Evolutionary conservation across 2,797 vertebrate genomes (phyloP), one percentile per base, ranked within the genome.

Genomic region (Hephaestus fuliginosus): DNA sequence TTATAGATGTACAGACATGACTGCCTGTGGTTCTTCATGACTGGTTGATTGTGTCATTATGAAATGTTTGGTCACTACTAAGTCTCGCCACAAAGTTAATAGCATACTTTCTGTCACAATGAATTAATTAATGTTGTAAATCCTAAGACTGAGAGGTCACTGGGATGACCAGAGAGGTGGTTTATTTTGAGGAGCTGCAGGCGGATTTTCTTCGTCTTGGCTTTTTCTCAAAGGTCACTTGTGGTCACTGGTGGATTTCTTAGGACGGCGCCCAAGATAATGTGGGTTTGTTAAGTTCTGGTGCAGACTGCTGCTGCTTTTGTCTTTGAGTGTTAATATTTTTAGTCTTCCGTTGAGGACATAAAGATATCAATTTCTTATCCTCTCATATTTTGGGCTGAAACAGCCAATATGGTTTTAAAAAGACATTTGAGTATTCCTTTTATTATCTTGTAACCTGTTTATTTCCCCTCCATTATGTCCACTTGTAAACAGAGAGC

Each of bases 401-500:
- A 80, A 63, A 63, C 30, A 11, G 6, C 25, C 4, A 58, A 43
- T 39, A 53, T 25, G 41, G 10, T 44, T 39, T 70, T 60, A 4
- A 43, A 71, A 83, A 79, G 20, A 58, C 48, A 36, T 44, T 55
- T 4, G 14, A 28, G 28, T 15, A 11, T 56, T 44, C 13, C 1
- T 33, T 67, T 51, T 68, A 18, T 76, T n/a, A 25, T 67, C 51
- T 48, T 70, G 33, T 58, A 44, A 56, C 10, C 28, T 43, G 64
- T 60, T 81, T 25, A 33, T 70, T 56, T 69, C 46, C 28, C 28
- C 8, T 56, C 12, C 39, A 30, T 41, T 64, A 17, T 57, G 25
- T 52, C 15, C 58, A 58, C 43, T 76, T 68, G 36, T 44, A 79
- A 72, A 80, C 56, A n/a, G 15, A 39, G 11, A 36, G 14, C 12